Evolutionary conservation across 2,797 vertebrate genomes (phyloP).

Genomic region (Takifugu rubripes): DNA sequence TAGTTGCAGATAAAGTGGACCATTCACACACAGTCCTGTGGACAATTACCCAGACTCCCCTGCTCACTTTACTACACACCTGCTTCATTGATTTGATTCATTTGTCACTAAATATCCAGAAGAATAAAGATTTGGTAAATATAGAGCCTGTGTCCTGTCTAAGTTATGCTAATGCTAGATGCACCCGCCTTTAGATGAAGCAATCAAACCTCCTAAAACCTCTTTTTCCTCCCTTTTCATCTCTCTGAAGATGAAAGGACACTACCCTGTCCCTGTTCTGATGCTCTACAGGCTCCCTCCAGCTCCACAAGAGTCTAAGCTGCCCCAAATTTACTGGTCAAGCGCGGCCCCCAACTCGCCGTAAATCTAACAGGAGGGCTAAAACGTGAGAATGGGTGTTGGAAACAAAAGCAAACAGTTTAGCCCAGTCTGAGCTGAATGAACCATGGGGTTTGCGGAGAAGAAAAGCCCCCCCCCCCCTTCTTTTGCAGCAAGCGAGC

Average conservation of each 20-base stretch:
- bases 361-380: slow-evolving; percentile 72
- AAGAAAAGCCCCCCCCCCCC: slow-evolving; percentile 63
- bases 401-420: slow-evolving; percentile 75
- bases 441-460: slow-evolving; percentile 48
- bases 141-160: slow-evolving; percentile 11
- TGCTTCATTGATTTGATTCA: slow-evolving; percentile 25
- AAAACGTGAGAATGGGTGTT: slow-evolving; percentile 68
- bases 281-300: slow-evolving; percentile 47
- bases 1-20: slow-evolving; percentile 37
- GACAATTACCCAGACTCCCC: slow-evolving; percentile 30
- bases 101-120: slow-evolving; percentile 7
- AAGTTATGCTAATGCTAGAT: slow-evolving; percentile 48
- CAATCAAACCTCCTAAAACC: too few relatives aligned
- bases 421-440: slow-evolving; percentile 60
- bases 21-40: slow-evolving; percentile 29
- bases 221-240: slow-evolving; percentile 12
- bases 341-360: slow-evolving; percentile 55
- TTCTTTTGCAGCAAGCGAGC: slow-evolving; percentile 23
- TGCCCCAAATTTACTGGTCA: slow-evolving; percentile 73
- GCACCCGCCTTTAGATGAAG: too few relatives aligned
- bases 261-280: slow-evolving; percentile 57
- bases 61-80: slow-evolving; percentile 47
- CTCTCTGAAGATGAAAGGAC: slow-evolving; percentile 61
- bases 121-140: too few relatives aligned
- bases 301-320: slow-evolving; percentile 62